phyloP scores from a whole-genome alignment of 2,888 invertebrate genomes.

The Amiota mariae region DNA sequence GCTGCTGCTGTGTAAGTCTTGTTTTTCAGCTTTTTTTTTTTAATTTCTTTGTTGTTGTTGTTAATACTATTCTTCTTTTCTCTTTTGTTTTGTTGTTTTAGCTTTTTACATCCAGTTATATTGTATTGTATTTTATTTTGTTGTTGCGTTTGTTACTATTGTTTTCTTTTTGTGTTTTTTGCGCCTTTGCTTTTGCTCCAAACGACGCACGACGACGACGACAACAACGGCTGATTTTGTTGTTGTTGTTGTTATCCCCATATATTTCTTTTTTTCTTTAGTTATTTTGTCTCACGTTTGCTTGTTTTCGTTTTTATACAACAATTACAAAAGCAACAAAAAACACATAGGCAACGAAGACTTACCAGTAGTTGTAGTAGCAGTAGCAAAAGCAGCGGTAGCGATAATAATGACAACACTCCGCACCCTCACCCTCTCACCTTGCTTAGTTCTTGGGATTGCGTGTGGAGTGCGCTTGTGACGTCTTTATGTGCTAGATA shows the following conservation, averaged over 20 bases:
- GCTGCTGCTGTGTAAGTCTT: slow-evolving; percentile 48
- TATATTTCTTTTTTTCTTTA: slow-evolving; percentile 43
- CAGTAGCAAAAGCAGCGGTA: slow-evolving; percentile 43
- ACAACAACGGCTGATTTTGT: slow-evolving; percentile 33
- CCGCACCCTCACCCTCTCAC: not conserved
- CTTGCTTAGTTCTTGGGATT: not conserved
- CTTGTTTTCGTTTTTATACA: slow-evolving; percentile 41
- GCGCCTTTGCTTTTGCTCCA: slow-evolving; percentile 36
- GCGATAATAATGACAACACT: not conserved
- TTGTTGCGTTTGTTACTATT: slow-evolving; percentile 22
- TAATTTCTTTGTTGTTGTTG: slow-evolving; percentile 38
- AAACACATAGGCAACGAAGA: slow-evolving; percentile 34
- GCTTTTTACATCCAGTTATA: slow-evolving; percentile 54
- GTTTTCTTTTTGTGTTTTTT: slow-evolving; percentile 41
- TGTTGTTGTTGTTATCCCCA: slow-evolving; percentile 39
- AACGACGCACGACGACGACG: slow-evolving; percentile 19
- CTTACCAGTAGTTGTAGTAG: slow-evolving; percentile 38
- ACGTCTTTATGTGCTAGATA: slow-evolving; percentile 21
- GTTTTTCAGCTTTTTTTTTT: slow-evolving; percentile 54
- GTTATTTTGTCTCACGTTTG: slow-evolving; percentile 34
- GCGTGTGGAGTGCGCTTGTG: slow-evolving; percentile 7
- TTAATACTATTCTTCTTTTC: slow-evolving; percentile 27
- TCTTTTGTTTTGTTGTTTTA: slow-evolving; percentile 35
- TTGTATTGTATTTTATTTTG: slow-evolving; percentile 45
- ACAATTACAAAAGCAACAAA: slow-evolving; percentile 15